Conservation (phyloP, 2,113 vertebrate genomes). For the Lamprotornis superbus region DNA sequence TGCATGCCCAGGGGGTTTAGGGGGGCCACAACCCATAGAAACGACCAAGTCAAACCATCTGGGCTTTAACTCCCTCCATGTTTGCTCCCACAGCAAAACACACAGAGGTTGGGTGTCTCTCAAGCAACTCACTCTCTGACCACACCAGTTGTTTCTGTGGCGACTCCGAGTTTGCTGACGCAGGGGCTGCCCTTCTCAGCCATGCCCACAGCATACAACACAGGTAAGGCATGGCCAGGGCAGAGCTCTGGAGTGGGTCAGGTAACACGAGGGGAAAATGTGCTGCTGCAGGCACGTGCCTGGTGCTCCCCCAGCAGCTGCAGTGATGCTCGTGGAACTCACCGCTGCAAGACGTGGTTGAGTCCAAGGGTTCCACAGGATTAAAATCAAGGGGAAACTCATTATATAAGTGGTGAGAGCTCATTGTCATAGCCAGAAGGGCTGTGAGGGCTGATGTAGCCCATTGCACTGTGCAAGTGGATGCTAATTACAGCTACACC, state of each 20-base stretch:
- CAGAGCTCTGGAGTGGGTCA: neutral
- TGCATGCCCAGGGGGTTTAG: neutral
- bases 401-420: accelerated
- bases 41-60: accelerated
- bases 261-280: accelerated
- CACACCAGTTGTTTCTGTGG: conserved; percentile 79
- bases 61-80: neutral
- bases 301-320: accelerated
- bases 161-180: conserved; percentile 79
- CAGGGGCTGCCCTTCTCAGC: conserved; percentile 82
- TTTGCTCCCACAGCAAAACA: conserved; percentile 80
- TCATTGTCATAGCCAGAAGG: accelerated
- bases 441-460: neutral
- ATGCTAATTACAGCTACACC: neutral
- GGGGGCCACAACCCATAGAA: accelerated
- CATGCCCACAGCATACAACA: conserved; percentile 82
- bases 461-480: neutral
- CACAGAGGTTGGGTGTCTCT: conserved; percentile 86
- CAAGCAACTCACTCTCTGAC: conserved; percentile 79
- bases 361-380: neutral
- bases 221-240: conserved; percentile 68
- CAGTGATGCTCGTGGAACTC: accelerated
- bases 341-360: accelerated
- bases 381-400: neutral
- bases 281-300: accelerated